Conservation (phyloP, 2,113 vertebrate genomes). For the Hemibagrus wyckioides region DNA sequence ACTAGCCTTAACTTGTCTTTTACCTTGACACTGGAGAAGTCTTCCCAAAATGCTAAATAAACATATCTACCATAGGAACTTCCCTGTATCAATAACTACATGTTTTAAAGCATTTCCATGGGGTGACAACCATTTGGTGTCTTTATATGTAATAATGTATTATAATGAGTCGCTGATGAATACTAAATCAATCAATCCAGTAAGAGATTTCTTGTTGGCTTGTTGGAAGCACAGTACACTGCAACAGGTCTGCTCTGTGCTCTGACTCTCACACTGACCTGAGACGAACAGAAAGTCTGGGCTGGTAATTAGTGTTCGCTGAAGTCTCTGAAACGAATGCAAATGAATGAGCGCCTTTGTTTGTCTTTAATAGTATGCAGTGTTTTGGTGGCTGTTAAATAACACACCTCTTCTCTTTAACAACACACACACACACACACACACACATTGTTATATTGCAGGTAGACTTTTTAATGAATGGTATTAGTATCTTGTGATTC, state of each 20-base stretch:
- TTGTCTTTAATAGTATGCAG: neutral
- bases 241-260: neutral
- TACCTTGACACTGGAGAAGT: neutral
- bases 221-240: neutral
- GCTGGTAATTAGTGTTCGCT: neutral
- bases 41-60: neutral
- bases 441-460: conserved; percentile 2
- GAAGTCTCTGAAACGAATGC: conserved; percentile 1
- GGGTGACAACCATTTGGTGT: neutral
- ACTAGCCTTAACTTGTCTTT: neutral
- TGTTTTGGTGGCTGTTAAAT: neutral
- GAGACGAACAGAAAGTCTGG: neutral
- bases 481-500: neutral
- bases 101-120: neutral
- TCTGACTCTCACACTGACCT: neutral
- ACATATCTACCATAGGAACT: neutral
- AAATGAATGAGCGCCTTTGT: neutral
- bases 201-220: neutral
- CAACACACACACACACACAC: neutral
- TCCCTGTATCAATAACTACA: neutral
- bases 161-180: neutral
- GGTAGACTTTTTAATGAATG: neutral
- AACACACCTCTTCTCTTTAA: neutral
- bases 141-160: neutral
- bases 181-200: neutral